Base-by-base conservation (phyloP, 1,140 invertebrate genomes). In the Apocrypta bakeri region DNA sequence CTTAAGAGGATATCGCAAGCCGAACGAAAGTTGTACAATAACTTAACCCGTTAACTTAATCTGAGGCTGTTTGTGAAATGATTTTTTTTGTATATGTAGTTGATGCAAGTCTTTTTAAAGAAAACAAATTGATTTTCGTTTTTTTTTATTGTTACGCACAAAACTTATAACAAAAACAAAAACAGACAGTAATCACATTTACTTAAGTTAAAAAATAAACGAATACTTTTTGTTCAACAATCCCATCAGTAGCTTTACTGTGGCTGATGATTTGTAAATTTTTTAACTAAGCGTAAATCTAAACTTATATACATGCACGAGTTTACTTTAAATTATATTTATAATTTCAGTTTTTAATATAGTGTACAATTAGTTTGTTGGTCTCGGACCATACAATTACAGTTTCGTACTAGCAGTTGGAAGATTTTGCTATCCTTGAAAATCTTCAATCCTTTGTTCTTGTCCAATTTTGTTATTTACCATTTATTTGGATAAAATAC, bases 1-100 rank as follows among this genome's bases (percentile, higher is more conserved):
- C 14, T 83, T 84, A 2, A 86, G 83, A 66, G 84, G 88, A 71
- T 88, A 90, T 75, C 81, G 79, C 33, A 90, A 90, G 56, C 83
- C 87, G 42, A 82, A 79, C 17, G 86, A 88, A 37, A 87, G 25
- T 61, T 90, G 89, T 81, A 77, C 80, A 31, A 87, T 90, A 87
- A 87, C 73, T 79, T 90, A 82, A 87, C 71, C n/a, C n/a, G n/a
- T n/a, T n/a, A n/a, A n/a, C n/a, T n/a, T n/a, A n/a, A n/a, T n/a
- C n/a, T n/a, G n/a, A n/a, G n/a, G n/a, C n/a, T n/a, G n/a, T n/a
- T n/a, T n/a, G n/a, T n/a, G n/a, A n/a, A n/a, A n/a, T 61, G 8
- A 48, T 31, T 48, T 8, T 68, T 81, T 29, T 74, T 24, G 12
- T n/a, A n/a, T n/a, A n/a, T n/a, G n/a, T n/a, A n/a, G n/a, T n/a